phyloP scores from a whole-genome alignment of 2,113 vertebrate species.

The Hippoglossus stenolepis region DNA sequence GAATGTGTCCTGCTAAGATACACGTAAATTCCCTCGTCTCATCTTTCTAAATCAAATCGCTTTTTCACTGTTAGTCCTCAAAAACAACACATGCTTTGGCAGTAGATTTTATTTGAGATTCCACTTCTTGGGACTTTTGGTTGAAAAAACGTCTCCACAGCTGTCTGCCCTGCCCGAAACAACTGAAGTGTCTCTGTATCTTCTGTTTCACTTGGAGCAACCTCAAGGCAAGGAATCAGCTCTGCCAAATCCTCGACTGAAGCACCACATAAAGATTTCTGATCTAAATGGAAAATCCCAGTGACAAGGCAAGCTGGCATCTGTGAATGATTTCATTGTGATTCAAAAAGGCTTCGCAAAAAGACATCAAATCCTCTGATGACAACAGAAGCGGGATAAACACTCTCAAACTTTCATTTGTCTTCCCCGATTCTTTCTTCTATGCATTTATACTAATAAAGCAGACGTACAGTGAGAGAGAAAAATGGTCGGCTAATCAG shows the following conservation, averaged over 20 bases:
- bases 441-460: conserved; percentile 2
- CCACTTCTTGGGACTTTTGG: background rate
- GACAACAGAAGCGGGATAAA: conserved; percentile 3
- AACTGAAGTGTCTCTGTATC: background rate
- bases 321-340: background rate
- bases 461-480: background rate
- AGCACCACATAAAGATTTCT: background rate
- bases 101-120: background rate
- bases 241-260: conserved; percentile 17
- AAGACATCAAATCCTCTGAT: background rate
- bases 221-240: conserved; percentile 15
- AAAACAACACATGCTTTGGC: background rate
- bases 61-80: background rate
- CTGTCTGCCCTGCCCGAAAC: background rate
- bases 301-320: background rate
- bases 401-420: background rate
- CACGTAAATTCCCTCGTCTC: too few species aligned
- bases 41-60: too few species aligned
- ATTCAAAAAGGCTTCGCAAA: background rate
- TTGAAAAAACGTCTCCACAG: background rate
- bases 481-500: conserved; percentile 37
- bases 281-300: conserved; percentile 19
- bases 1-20: too few species aligned
- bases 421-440: background rate
- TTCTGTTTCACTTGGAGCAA: background rate